Evolutionary conservation across 1,140 invertebrate species (phyloP), one percentile per base, ranked within the genome.

Genomic region (Drosophila kikkawai): DNA sequence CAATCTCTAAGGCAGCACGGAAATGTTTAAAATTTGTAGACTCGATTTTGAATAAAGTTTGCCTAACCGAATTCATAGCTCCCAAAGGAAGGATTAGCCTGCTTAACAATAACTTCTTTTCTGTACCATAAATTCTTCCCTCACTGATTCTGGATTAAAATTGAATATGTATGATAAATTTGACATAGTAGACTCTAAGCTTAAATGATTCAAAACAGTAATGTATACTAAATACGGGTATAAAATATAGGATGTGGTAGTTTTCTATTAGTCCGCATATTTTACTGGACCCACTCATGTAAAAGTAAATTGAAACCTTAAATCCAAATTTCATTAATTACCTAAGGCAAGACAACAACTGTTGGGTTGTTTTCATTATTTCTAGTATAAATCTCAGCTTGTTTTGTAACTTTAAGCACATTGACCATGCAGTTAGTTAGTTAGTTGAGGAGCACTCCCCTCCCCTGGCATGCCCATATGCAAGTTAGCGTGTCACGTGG

Each of bases 401-500:
- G 29, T 42, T 60, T 22, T n/a, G 26, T 9, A 32, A 19, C 32
- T 32, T 36, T 17, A 34, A 41, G 12, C 17, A 32, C 29, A 36
- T 26, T 61, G 47, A 60, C 39, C 12, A 17, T 56, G 26, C 26
- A 65, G 55, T 69, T 65, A 37, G 13, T 63, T 13, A 32, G 45
- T 47, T 22, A 15, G 29, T 51, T 51, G 5, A 58, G 45, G 12
- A 51, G 17, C 36, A 3, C 58, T 56, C 53, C n/a, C 4, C 41
- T 19, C 22, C 9, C 9, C 15, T 37, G 22, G 19, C 26, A 17
- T 22, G n/a, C 26, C 32, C 36, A 32, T 64, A 66, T 77, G 74
- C 55, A 56, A 57, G 57, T 70, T 57, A 58, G 61, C 57, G 57
- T 79, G 75, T 56, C 59, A 79, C 75, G 71, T 67, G 73, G 57